Evolutionary conservation across 2,797 vertebrate genomes (phyloP).

Genomic region (Anisognathus igniventris): DNA sequence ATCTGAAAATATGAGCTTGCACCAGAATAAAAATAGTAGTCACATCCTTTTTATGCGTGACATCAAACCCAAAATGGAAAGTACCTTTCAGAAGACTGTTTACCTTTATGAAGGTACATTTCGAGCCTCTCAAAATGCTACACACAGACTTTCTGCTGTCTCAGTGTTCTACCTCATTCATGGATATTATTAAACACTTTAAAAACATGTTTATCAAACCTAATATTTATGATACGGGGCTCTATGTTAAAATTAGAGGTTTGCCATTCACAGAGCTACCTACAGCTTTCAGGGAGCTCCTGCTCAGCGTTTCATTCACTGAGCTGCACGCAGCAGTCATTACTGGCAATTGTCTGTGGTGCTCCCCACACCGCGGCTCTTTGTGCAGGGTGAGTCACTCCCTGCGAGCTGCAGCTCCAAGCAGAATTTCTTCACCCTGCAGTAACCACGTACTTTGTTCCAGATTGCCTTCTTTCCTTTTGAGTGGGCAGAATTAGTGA

Average conservation of each 20-base stretch:
- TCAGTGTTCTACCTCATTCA: not conserved
- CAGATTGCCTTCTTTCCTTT: not conserved
- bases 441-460: not conserved
- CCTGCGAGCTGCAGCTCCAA: not conserved
- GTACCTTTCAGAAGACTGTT: not conserved
- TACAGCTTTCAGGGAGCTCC: not conserved
- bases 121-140: not conserved
- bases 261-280: not conserved
- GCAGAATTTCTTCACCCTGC: conserved; percentile 8
- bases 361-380: conserved; percentile 8
- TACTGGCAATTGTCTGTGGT: not conserved
- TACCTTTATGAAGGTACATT: not conserved
- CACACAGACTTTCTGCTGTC: not conserved
- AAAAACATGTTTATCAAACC: not conserved
- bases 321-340: not conserved
- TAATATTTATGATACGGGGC: not conserved
- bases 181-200: not conserved
- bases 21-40: not conserved
- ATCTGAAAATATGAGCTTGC: not conserved
- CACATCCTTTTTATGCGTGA: not conserved
- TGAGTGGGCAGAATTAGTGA: conserved; percentile 19
- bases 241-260: not conserved
- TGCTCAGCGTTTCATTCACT: conserved; percentile 5
- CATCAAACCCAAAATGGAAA: not conserved
- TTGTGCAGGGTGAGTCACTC: not conserved